Evolutionary conservation across 1,140 invertebrate species (phyloP), one percentile per base, ranked within the genome.

Genomic region (Cryptotermes secundus): DNA sequence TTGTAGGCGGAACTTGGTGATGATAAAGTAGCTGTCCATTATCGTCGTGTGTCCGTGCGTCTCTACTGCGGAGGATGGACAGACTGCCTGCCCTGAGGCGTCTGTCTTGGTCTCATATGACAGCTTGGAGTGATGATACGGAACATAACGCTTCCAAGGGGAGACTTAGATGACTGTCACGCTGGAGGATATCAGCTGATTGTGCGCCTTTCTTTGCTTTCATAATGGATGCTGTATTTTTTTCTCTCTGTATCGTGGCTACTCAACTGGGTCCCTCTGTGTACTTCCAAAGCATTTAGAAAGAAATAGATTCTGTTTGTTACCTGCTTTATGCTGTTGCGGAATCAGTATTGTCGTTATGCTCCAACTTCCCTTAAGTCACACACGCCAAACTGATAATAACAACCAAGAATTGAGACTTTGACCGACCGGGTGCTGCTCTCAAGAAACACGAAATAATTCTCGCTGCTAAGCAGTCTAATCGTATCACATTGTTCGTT

Each of bases 21-120:
- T 72, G 59, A 72, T 72, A 72, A 72, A 72, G 59, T 72, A 72
- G 59, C 59, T 72, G 59, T 72, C 59, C 59, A 72, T 72, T 72
- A 72, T 72, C 59, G 59, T 72, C 26, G 59, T 31, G 59, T 72
- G 59, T 72, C 59, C 59, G 59, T 31, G 59, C 31, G 59, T 72
- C 59, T 72, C 31, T 72, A 19, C 45, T 49, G 16, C 14, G 45
- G 45, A 49, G 59, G 59, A 72, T 16, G 59, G 59, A 72, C 59
- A n/a, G 59, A 3, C 16, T 59, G 53, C 53, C 53, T 59, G 53
- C 53, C 59, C 59, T 31, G 16, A 72, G 59, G 59, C 59, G 59
- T 72, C 4, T 31, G 59, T 72, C 59, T 72, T 72, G 26, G 59
- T 72, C 59, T 72, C 59, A 72, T 72, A 31, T 72, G 59, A 72